phyloP scores from a whole-genome alignment of 1,140 invertebrate genomes.

The Kradibia gibbosae region DNA sequence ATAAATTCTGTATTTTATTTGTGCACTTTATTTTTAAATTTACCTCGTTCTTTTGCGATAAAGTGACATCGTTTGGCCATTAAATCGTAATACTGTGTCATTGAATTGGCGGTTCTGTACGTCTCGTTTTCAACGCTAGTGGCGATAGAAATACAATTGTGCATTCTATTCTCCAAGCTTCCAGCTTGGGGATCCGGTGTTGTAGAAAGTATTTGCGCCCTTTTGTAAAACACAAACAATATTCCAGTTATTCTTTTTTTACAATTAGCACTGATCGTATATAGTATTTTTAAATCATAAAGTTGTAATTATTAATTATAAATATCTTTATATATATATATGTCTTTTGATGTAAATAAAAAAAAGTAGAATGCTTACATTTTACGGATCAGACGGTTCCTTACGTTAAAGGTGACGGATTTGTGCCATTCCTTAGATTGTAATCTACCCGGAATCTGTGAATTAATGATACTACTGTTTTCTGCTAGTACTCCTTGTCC shows the following conservation, averaged over 20 bases:
- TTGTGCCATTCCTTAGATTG: conserved; percentile 50
- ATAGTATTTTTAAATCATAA: too few species aligned
- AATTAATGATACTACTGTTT: conserved; percentile 46
- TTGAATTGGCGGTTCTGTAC: conserved; percentile 42
- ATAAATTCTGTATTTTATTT: too few species aligned
- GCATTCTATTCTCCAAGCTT: conserved; percentile 43
- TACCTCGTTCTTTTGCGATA: conserved; percentile 43
- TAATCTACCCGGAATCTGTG: conserved; percentile 29
- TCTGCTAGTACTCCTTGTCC: conserved; percentile 44
- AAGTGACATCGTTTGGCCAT: conserved; percentile 46
- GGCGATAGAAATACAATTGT: conserved; percentile 40
- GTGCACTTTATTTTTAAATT: too few species aligned
- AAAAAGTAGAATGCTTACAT: conserved; percentile 29
- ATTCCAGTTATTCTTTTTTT: background rate
- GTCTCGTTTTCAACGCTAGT: conserved; percentile 46
- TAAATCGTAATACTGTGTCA: conserved; percentile 46
- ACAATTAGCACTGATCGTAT: too few species aligned
- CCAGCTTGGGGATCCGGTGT: conserved; percentile 41
- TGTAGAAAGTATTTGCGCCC: conserved; percentile 48
- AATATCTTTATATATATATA: background rate
- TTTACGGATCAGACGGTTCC: conserved; percentile 48
- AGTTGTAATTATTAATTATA: too few species aligned
- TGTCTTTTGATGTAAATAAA: background rate
- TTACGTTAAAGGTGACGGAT: conserved; percentile 40
- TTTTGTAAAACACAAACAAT: conserved; percentile 7